Conservation (phyloP, 92 coral and sea anemone species). For the Desmophyllum pertusum region DNA sequence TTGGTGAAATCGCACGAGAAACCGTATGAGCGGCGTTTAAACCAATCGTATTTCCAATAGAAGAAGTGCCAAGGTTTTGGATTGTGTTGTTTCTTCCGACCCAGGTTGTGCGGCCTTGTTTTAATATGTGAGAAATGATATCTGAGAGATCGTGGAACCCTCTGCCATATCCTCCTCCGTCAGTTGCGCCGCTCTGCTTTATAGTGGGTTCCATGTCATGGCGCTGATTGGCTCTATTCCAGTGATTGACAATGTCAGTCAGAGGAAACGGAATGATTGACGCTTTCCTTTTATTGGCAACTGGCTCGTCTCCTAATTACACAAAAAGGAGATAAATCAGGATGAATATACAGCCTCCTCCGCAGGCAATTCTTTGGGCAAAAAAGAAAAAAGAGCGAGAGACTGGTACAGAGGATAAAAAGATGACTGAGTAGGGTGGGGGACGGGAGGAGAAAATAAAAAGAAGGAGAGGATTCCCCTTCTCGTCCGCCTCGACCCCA, state of each 20-base stretch:
- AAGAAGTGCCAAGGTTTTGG: neutral
- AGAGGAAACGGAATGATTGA: constrained; percentile 13
- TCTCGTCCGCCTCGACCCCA: too few species aligned
- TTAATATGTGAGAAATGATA: constrained; percentile 6
- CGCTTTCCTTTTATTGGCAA: neutral
- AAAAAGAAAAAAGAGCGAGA: too few species aligned
- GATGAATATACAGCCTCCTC: too few species aligned
- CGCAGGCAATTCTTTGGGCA: too few species aligned
- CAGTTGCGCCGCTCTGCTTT: neutral
- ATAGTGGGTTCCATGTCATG: neutral
- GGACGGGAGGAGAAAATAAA: too few species aligned
- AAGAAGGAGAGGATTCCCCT: too few species aligned
- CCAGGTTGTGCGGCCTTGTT: neutral
- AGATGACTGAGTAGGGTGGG: too few species aligned
- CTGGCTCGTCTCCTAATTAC: constrained; percentile 1
- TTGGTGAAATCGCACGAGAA: neutral
- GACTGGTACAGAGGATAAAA: too few species aligned
- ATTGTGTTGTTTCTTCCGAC: neutral
- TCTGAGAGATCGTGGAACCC: constrained; percentile 35
- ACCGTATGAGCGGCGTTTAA: neutral
- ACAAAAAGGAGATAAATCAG: neutral
- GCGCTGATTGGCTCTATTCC: constrained; percentile 3
- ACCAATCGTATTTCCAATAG: neutral
- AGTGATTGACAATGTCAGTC: constrained; percentile 5
- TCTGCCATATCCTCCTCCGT: constrained; percentile 17